phyloP scores from a whole-genome alignment of 2,888 invertebrate species.

The Neuroscelio doddi region DNA sequence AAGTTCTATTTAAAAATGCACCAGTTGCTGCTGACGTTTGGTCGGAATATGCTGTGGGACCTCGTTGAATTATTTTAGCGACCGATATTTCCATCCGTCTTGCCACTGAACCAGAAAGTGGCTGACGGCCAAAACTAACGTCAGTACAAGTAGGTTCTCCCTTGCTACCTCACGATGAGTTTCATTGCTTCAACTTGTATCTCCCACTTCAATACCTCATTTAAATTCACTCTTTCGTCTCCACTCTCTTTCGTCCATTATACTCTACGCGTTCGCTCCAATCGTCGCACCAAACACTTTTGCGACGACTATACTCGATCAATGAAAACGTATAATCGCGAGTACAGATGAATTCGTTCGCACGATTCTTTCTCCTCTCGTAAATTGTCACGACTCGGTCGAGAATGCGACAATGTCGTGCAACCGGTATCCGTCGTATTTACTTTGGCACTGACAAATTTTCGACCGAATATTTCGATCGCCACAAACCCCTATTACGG shows the following conservation, averaged over 20 bases:
- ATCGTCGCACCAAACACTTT: not conserved
- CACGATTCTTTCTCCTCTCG: too few relatives aligned
- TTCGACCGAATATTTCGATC: too few relatives aligned
- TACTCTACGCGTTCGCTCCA: not conserved
- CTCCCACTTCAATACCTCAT: conserved; percentile 42
- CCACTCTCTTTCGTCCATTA: conserved; percentile 17
- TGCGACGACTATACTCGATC: conserved; percentile 2
- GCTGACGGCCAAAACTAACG: conserved; percentile 67
- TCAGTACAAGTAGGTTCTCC: conserved; percentile 40
- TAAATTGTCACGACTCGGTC: too few relatives aligned
- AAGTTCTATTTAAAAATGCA: conserved; percentile 54
- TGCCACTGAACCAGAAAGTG: conserved; percentile 59
- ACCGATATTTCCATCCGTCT: conserved; percentile 71
- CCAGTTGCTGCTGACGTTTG: conserved; percentile 50
- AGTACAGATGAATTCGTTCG: too few relatives aligned
- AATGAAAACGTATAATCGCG: too few relatives aligned
- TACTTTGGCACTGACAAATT: too few relatives aligned
- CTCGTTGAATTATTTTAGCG: conserved; percentile 70
- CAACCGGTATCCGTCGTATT: too few relatives aligned
- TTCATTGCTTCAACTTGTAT: conserved; percentile 40
- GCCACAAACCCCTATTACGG: too few relatives aligned
- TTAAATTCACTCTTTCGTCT: conserved; percentile 38
- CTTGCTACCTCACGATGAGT: conserved; percentile 41
- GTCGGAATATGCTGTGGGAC: conserved; percentile 50
- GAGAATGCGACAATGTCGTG: too few relatives aligned